Evolutionary conservation across 2,797 vertebrate genomes (phyloP), one percentile per base, ranked within the genome.

Genomic region (Alcedo quadribrachys): DNA sequence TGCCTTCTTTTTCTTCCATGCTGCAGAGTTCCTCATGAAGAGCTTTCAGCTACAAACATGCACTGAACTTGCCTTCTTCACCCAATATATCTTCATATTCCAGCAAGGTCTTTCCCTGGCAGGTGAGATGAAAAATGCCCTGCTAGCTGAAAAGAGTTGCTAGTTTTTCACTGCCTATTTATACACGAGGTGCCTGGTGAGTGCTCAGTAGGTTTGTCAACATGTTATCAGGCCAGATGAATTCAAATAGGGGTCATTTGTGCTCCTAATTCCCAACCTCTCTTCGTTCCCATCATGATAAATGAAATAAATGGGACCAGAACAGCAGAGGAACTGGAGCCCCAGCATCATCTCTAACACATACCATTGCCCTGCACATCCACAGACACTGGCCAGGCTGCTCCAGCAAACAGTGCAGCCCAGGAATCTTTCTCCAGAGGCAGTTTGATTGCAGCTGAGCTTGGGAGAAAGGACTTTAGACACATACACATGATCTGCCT

Each of bases 321-420:
- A 87, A 65, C 10, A 75, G 7, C 50, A 65, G 11, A n/a, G 24
- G 33, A 68, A 68, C 37, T 21, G 4, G 18, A 14, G 15, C 2
- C 5, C 5, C 69, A 71, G 20, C 0, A 0, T 3, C 67, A 16
- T 12, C 68, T 77, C 14, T 51, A 82, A 61, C 8, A 55, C 2
- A 11, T 55, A n/a, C 1, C 28, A 14, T 4, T 48, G 8, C 15
- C 50, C 60, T 43, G 19, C 6, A 73, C 3, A 21, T 76, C 20
- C 13, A 18, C 5, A 75, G 73, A 40, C 21, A 55, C 17, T 5
- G 5, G 10, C 25, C 82, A 78, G n/a, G 12, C 4, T 68, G 33
- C 8, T 58, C 9, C 58, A 68, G 20, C 40, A 30, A 85, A 55
- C 5, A 45, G 6, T 3, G 2, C 7, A 42, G 69, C 21, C 7